Percentiles rank a stretch among this genome's conserved stretches.
Conservation (phyloP, 2,797 vertebrate species). For the Rhinophrynus dorsalis region DNA sequence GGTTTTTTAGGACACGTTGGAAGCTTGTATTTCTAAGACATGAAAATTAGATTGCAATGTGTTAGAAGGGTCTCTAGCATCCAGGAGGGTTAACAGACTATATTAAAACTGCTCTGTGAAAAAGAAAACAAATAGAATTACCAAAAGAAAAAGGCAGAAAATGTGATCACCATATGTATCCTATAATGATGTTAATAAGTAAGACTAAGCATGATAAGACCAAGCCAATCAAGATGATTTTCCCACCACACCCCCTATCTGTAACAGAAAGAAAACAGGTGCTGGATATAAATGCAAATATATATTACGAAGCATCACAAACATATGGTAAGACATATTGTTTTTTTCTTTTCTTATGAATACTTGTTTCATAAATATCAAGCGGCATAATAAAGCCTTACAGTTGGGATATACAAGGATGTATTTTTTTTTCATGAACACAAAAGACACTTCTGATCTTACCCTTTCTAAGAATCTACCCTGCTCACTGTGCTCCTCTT, state of each 20-base stretch:
- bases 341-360: conserved; percentile 26
- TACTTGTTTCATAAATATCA: conserved; percentile 41
- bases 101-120: neutral
- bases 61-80: too few relatives aligned
- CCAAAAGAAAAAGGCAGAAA: neutral
- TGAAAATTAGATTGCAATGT: too few relatives aligned
- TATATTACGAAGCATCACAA: conserved; percentile 12
- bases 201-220: neutral
- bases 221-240: conserved; percentile 17
- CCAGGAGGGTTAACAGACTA: too few relatives aligned
- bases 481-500: conserved; percentile 42
- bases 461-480: conserved; percentile 42
- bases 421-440: conserved; percentile 50
- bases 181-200: conserved; percentile 19
- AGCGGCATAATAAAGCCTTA: conserved; percentile 30
- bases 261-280: conserved; percentile 42
- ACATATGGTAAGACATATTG: conserved; percentile 47
- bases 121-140: neutral
- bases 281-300: conserved; percentile 40
- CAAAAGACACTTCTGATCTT: conserved; percentile 49
- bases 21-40: too few relatives aligned
- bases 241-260: conserved; percentile 39
- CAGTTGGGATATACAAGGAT: conserved; percentile 28
- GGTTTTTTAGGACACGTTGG: too few relatives aligned
- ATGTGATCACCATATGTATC: conserved; percentile 29